Evolutionary conservation across 2,888 invertebrate species (phyloP).

Genomic region (Apodemia zela): DNA sequence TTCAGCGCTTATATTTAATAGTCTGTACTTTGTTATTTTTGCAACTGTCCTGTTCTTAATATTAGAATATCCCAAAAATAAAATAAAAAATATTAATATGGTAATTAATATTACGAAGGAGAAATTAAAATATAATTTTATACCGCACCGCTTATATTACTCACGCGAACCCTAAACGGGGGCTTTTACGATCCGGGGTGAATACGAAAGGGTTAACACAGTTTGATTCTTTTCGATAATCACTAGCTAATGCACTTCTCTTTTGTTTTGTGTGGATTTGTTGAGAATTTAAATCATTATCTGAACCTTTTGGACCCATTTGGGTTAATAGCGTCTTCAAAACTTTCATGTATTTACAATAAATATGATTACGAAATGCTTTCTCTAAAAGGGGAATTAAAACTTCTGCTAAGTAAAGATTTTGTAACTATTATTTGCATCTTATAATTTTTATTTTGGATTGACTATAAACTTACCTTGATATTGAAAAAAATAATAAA

Average conservation of each 20-base stretch:
- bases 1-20: no score
- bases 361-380: no score
- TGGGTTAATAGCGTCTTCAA: neutral
- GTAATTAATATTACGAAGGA: neutral
- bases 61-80: neutral
- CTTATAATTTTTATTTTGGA: neutral
- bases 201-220: slow-evolving; percentile 53
- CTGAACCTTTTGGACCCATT: neutral
- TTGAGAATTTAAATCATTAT: neutral
- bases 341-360: no score
- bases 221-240: slow-evolving; percentile 74
- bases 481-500: neutral
- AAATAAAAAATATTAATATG: neutral
- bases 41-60: neutral
- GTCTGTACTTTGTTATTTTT: neutral
- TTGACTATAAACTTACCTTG: neutral
- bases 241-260: slow-evolving; percentile 62
- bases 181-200: slow-evolving; percentile 38
- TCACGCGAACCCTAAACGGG: slow-evolving; percentile 25
- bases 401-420: neutral
- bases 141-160: slow-evolving; percentile 10
- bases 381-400: no score
- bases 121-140: slow-evolving; percentile 13
- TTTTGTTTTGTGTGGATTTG: slow-evolving; percentile 27
- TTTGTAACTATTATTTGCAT: neutral